Percentiles rank a stretch among this genome's conserved stretches.
phyloP scores from a whole-genome alignment of 2,888 invertebrate genomes.

The Vesta saturnalis region DNA sequence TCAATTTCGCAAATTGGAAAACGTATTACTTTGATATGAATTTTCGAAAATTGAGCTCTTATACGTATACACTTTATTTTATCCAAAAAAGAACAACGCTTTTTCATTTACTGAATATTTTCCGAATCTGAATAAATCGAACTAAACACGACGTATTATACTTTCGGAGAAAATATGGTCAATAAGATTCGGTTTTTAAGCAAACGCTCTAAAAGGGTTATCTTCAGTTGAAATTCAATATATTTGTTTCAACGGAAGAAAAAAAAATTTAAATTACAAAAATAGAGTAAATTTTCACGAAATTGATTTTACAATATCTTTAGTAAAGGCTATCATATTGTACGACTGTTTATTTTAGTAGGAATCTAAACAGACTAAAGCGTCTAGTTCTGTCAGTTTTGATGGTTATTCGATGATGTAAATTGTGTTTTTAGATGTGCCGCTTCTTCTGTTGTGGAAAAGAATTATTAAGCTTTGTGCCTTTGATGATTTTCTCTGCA shows the following conservation, averaged over 20 bases:
- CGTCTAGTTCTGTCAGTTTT: slow-evolving; percentile 31
- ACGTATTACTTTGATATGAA: slow-evolving; percentile 51
- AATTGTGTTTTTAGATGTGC: slow-evolving; percentile 42
- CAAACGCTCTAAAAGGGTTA: not conserved
- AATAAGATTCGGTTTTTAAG: slow-evolving; percentile 7
- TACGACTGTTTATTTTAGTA: slow-evolving; percentile 58
- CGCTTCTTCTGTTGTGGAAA: slow-evolving; percentile 48
- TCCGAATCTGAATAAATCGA: not conserved
- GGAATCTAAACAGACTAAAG: slow-evolving; percentile 41
- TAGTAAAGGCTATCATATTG: slow-evolving; percentile 50
- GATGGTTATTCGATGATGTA: slow-evolving; percentile 36
- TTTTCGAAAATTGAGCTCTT: slow-evolving; percentile 26
- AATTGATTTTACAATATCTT: slow-evolving; percentile 57
- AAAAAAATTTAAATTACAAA: slow-evolving; percentile 22
- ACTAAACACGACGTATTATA: not conserved
- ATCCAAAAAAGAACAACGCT: not conserved
- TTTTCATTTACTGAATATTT: not conserved
- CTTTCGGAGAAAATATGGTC: not conserved
- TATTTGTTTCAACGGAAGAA: slow-evolving; percentile 5
- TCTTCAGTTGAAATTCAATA: slow-evolving; percentile 2
- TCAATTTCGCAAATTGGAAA: slow-evolving; percentile 59
- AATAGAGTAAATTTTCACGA: slow-evolving; percentile 46
- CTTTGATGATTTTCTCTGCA: slow-evolving; percentile 64
- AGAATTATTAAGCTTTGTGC: slow-evolving; percentile 62
- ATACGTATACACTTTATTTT: slow-evolving; percentile 25